Conservation (phyloP, 1,140 invertebrate species). For the Arctopsyche grandis region DNA sequence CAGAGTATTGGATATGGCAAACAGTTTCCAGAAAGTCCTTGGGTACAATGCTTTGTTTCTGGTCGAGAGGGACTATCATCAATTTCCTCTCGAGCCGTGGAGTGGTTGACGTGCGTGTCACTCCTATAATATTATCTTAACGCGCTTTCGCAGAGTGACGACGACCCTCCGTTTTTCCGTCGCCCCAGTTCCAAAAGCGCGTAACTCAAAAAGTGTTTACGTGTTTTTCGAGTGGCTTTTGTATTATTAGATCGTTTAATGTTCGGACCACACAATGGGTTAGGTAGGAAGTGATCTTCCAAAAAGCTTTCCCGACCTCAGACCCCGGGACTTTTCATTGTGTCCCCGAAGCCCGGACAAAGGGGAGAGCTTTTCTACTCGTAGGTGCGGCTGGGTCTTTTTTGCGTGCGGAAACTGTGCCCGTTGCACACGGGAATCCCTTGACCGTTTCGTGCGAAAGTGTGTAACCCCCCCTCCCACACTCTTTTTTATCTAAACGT, state of each 20-base stretch:
- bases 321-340: constrained; percentile 43
- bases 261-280: constrained; percentile 45
- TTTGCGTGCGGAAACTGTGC: not conserved
- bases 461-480: not conserved
- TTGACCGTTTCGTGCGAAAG: not conserved
- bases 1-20: no score
- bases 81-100: not conserved
- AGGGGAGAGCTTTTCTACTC: constrained; percentile 44
- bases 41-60: not conserved
- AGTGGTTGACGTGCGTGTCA: not conserved
- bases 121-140: not conserved
- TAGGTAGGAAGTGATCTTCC: constrained; percentile 51
- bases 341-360: constrained; percentile 35
- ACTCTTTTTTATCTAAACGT: not conserved
- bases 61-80: not conserved
- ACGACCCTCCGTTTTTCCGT: not conserved
- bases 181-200: no score
- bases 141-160: not conserved
- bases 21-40: no score
- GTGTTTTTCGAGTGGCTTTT: constrained; percentile 50
- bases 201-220: constrained; percentile 50
- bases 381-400: not conserved
- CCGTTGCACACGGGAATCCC: not conserved
- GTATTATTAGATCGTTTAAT: constrained; percentile 53
- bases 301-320: constrained; percentile 51